Evolutionary conservation across 2,888 invertebrate species (phyloP).

Genomic region (Punctoribates punctum): DNA sequence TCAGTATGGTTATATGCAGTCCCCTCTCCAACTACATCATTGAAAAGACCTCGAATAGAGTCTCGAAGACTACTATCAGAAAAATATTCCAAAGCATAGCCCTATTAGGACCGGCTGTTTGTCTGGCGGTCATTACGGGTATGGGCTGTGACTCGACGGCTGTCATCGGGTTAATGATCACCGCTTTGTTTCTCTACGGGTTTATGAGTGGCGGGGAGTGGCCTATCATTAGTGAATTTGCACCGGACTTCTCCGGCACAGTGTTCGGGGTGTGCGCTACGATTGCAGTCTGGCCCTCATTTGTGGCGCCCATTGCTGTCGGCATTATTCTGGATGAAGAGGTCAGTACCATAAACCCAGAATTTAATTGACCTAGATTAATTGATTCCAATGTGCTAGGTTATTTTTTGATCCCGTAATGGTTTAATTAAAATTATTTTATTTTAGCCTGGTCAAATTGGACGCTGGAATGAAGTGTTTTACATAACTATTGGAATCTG

Average conservation of each 20-base stretch:
- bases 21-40: constrained; percentile 14
- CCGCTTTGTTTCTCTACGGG: constrained; percentile 37
- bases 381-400: neutral
- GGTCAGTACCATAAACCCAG: constrained; percentile 6
- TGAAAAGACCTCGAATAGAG: neutral
- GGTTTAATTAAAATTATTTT: neutral
- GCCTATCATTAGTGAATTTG: constrained; percentile 36
- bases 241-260: constrained; percentile 42
- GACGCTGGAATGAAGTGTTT: constrained; percentile 52
- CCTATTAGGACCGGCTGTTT: constrained; percentile 45
- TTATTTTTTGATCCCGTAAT: neutral
- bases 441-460: constrained; percentile 3
- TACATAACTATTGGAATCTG: constrained; percentile 54
- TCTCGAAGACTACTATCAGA: constrained; percentile 41
- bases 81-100: constrained; percentile 38
- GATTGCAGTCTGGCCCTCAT: neutral
- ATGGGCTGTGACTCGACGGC: neutral
- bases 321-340: constrained; percentile 38
- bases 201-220: constrained; percentile 41
- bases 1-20: constrained; percentile 4
- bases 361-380: no score
- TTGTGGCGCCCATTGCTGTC: constrained; percentile 35
- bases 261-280: constrained; percentile 36
- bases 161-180: constrained; percentile 13
- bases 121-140: constrained; percentile 26